Conservation (phyloP, 1,140 invertebrate species). For the Chlorops oryzae region DNA sequence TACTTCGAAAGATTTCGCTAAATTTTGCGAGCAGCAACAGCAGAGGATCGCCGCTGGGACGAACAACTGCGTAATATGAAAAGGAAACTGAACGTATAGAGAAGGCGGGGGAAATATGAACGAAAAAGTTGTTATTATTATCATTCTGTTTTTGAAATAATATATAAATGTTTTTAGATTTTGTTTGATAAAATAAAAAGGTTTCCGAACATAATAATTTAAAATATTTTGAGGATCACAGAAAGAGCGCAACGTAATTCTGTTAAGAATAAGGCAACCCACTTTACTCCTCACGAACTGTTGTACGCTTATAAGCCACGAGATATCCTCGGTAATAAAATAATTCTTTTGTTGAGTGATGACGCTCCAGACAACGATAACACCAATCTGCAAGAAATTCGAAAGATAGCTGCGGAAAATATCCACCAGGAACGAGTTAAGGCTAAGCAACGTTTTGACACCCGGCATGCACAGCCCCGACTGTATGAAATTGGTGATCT, state of each 20-base stretch:
- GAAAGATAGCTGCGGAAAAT: not conserved
- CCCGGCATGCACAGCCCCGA: slow-evolving; percentile 6
- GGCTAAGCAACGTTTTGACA: slow-evolving; percentile 14
- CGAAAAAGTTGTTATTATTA: no score
- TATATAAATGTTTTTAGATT: no score
- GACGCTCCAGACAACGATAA: not conserved
- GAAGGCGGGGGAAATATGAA: no score
- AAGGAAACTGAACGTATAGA: slow-evolving; percentile 7
- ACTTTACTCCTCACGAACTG: slow-evolving; percentile 4
- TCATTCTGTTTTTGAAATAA: no score
- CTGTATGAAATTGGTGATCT: slow-evolving; percentile 5
- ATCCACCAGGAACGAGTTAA: slow-evolving; percentile 4
- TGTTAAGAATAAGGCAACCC: slow-evolving; percentile 1
- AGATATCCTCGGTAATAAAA: slow-evolving; percentile 11
- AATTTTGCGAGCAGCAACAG: slow-evolving; percentile 18
- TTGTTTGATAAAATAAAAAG: no score
- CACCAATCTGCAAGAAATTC: not conserved
- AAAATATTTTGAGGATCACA: no score
- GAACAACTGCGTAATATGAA: not conserved
- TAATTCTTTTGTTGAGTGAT: not conserved
- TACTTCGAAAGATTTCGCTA: slow-evolving; percentile 24
- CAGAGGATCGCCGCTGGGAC: slow-evolving; percentile 8
- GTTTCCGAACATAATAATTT: no score
- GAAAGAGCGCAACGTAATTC: no score
- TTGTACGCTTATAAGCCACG: slow-evolving; percentile 9